A percentile compares a stretch with the other conserved stretches of the same genome.
Evolutionary conservation across 2,888 invertebrate genomes (phyloP).

Genomic region (Acleris literana): DNA sequence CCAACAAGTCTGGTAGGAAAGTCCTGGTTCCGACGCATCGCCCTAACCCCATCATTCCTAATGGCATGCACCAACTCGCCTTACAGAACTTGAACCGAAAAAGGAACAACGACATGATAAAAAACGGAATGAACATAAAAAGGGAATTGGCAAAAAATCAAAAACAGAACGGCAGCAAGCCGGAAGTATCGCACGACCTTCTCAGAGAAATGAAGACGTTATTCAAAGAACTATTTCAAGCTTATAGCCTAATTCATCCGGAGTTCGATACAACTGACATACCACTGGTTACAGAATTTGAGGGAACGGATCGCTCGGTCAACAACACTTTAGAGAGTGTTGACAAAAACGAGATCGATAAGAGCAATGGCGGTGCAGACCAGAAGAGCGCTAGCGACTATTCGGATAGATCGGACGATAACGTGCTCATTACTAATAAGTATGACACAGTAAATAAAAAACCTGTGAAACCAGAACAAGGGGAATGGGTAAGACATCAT

Average conservation of each 20-base stretch:
- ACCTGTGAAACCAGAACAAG: conserved; percentile 21
- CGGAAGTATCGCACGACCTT: conserved; percentile 15
- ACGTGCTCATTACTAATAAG: conserved; percentile 50
- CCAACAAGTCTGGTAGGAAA: conserved; percentile 54
- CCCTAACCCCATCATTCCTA: conserved; percentile 57
- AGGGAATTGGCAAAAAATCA: conserved; percentile 57
- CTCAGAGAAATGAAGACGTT: conserved; percentile 51
- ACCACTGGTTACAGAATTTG: not conserved
- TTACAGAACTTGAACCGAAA: conserved; percentile 44
- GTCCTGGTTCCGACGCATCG: conserved; percentile 55
- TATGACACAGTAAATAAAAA: conserved; percentile 40
- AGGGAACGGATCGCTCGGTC: not conserved
- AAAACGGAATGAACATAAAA: conserved; percentile 49
- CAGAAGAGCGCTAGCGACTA: conserved; percentile 44
- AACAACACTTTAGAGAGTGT: not conserved
- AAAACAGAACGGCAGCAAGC: conserved; percentile 24
- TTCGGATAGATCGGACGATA: conserved; percentile 49
- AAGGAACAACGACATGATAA: conserved; percentile 38
- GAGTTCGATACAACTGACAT: conserved; percentile 2
- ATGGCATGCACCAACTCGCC: conserved; percentile 48
- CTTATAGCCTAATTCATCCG: conserved; percentile 53
- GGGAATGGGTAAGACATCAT: conserved; percentile 45
- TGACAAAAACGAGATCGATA: not conserved
- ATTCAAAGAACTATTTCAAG: conserved; percentile 54
- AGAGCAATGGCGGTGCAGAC: conserved; percentile 6